These are phyloP conservation scores for Amiota minor DNA, from an alignment of 2,888 invertebrate species.

Conservation along the genomic window DNA sequence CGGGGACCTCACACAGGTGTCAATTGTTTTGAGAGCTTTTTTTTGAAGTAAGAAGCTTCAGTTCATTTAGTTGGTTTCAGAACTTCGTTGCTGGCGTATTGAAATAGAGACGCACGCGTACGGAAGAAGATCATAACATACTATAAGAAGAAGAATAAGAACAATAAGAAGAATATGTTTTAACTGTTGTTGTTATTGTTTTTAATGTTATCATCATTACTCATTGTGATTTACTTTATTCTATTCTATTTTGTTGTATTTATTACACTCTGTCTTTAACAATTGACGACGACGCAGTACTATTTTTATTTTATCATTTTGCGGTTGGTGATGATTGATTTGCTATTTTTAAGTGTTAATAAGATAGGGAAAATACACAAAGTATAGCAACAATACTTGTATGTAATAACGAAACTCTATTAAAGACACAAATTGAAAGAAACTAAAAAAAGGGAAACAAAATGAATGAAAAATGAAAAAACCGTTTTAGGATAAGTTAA, in stretches of 20 bases:
- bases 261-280: not conserved
- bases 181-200: slow-evolving; percentile 25
- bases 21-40: slow-evolving; percentile 27
- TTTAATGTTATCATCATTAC: slow-evolving; percentile 32
- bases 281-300: slow-evolving; percentile 13
- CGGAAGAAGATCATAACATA: slow-evolving; percentile 21
- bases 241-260: slow-evolving; percentile 38
- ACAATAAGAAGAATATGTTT: slow-evolving; percentile 23
- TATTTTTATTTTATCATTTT: slow-evolving; percentile 31
- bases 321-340: slow-evolving; percentile 29
- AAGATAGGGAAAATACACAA: slow-evolving; percentile 22
- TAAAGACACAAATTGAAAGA: not conserved
- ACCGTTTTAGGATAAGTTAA: not conserved
- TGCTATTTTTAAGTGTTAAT: slow-evolving; percentile 29
- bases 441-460: not conserved
- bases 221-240: slow-evolving; percentile 11
- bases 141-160: no score
- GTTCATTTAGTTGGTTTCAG: slow-evolving; percentile 64
- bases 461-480: not conserved
- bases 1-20: slow-evolving; percentile 7
- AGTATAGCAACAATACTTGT: no score
- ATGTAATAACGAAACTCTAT: no score
- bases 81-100: slow-evolving; percentile 65
- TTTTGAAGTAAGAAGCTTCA: slow-evolving; percentile 58
- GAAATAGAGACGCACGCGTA: slow-evolving; percentile 41